Base-by-base conservation (phyloP, 2,888 invertebrate genomes). In the Frankliniella intonsa region DNA sequence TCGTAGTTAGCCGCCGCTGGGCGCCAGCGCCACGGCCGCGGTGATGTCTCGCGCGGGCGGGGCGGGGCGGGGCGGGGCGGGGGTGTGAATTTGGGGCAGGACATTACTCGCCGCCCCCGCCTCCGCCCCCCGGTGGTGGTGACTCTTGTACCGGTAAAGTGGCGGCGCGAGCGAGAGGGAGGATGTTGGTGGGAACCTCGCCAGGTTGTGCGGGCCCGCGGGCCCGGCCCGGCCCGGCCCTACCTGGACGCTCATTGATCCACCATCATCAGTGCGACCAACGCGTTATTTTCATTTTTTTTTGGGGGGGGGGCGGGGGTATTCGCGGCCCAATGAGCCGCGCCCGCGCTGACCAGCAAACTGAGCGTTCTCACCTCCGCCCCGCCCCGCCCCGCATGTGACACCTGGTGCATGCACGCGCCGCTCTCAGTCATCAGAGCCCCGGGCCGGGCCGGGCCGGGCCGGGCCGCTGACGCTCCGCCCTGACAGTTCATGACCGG, bases 111-210 rank as follows among this genome's bases (percentile, higher is more conserved):
- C 62, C 62, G 62, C 55, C 55, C 55, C 55, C 5, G 5, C 62
- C 17, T 17, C 62, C 62, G 17, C 62, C 62, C 62, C 17, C n/a
- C 62, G 19, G 62, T n/a, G 14, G 62, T 7, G 62, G 19, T 19
- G 62, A 62, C 62, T 62, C 62, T n/a, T 62, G 38, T 38, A 38
- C 38, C 38, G 38, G 5, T 38, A 38, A 38, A 38, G 38, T 38
- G 38, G 55, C 55, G 55, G 55, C 1, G 65, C 14, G 69, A 22
- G 69, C 69, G 69, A 19, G 65, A 22, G n/a, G 22, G 69, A 69
- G 69, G 69, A 69, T 69, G 69, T 69, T 69, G 69, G n/a, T 69
- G 69, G 69, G 69, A 69, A 69, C 69, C n/a, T 3, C 1, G 22
- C 19, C 69, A 69, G 69, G n/a, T 22, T 69, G 69, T 19, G 69